Evolutionary conservation across 1,140 invertebrate species (phyloP).

Genomic region (Penaeus japonicus): DNA sequence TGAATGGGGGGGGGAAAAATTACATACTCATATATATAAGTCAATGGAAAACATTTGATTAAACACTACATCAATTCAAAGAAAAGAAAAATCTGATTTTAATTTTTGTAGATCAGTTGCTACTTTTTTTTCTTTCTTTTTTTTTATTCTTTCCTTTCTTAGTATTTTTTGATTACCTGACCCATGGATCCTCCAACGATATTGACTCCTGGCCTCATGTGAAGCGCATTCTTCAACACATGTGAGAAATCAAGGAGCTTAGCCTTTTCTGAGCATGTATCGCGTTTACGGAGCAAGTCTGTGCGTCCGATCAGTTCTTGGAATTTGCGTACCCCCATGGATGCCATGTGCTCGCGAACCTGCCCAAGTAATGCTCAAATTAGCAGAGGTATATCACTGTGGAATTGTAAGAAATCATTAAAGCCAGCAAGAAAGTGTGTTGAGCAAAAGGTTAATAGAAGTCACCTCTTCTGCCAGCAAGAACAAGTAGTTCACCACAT

Average conservation of each 20-base stretch:
- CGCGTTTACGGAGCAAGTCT: conserved; percentile 78
- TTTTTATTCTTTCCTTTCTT: background rate
- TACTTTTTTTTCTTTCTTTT: background rate
- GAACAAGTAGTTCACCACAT: conserved; percentile 98
- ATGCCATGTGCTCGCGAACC: conserved; percentile 88
- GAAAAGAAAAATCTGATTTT: too few relatives aligned
- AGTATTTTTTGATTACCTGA: conserved; percentile 65
- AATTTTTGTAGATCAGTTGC: too few relatives aligned
- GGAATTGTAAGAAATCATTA: too few relatives aligned
- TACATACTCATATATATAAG: background rate
- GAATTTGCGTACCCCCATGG: conserved; percentile 86
- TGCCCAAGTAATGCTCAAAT: conserved; percentile 62
- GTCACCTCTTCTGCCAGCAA: conserved; percentile 96
- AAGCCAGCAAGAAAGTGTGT: background rate
- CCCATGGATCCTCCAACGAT: conserved; percentile 87
- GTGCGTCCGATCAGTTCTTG: conserved; percentile 95
- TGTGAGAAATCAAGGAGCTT: conserved; percentile 83
- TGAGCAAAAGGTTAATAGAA: too few relatives aligned
- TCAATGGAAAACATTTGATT: background rate
- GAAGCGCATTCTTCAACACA: conserved; percentile 87
- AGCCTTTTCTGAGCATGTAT: conserved; percentile 78
- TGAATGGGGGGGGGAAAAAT: conserved; percentile 62
- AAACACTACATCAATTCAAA: background rate
- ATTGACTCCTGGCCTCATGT: conserved; percentile 87
- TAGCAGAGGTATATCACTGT: background rate